Evolutionary conservation across 2,797 vertebrate genomes (phyloP), one percentile per base, ranked within the genome.

Genomic region (Synaphobranchus kaupii): DNA sequence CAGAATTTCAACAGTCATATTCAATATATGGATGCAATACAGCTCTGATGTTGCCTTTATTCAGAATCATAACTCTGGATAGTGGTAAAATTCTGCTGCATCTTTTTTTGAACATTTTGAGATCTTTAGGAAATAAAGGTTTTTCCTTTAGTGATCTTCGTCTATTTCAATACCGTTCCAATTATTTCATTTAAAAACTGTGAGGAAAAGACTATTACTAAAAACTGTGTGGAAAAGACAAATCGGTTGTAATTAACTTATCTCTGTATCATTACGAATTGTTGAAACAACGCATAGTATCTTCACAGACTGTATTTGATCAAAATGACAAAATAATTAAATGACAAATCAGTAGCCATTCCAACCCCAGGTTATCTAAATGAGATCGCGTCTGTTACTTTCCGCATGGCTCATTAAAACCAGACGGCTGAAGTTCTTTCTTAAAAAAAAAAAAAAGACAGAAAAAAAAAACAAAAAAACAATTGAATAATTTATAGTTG

Each of bases 281-380:
- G 10, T 34, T 50, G 47, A 81, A 81, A 81, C 47, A 81, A 22
- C 10, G 25, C 44, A 81, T 81, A 25, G 22, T 22, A 81, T 81
- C 47, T n/a, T 81, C 44, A 25, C 78, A n/a, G 47, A 50, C 12
- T 10, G 22, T 81, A 50, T 81, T 81, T 81, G 44, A 81, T 82
- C 48, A 56, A 83, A 81, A 81, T 28, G n/a, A 50, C 47, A 83
- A 83, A 39, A 84, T 58, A 84, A 84, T 84, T 39, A 60, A 34
- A 58, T 84, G 83, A 34, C 15, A 58, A 78, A 76, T 86, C 50
- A 78, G 73, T 25, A 78, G 13, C 17, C 17, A 44, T 78, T 31
- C 73, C 34, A 22, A 17, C 73, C 73, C 73, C 73, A 20, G 47
- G 73, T 47, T 58, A 80, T 58, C 22, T 25, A 81, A 50, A 81